Evolutionary conservation across 2,797 vertebrate genomes (phyloP), one percentile per base, ranked within the genome.

Genomic region (Argentina silus): DNA sequence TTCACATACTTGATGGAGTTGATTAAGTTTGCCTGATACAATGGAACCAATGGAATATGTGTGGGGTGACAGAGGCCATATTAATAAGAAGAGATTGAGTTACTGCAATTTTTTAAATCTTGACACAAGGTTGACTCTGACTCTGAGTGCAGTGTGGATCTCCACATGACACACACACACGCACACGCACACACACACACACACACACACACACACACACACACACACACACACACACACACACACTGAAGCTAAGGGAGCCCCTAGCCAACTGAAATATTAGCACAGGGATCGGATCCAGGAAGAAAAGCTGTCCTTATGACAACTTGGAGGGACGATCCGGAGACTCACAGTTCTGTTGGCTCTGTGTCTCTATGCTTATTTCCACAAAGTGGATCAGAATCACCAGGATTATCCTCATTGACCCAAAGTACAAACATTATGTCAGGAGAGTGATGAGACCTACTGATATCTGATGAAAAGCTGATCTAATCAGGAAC

Each of bases 361-460:
- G 10, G 57, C 57, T 60, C 27, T 36, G 27, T 60, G 23, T 60
- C n/a, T 53, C 23, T 12, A 27, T 27, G 57, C 23, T 15, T 12
- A 27, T 60, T 60, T 27, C 21, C 56, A 59, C 12, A 27, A 7
- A 36, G 11, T 60, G 57, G 11, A 21, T 12, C 57, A 60, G 21
- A 60, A 15, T 53, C 50, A 53, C 50, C n/a, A 53, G 50, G n/a
- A 53, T 53, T 53, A 53, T 60, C 36, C 11, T 60, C 57, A 14
- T 59, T 60, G 57, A 60, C 57, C 27, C 59, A 61, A 61, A 15
- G 59, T 61, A 11, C 12, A 61, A 61, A 61, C 59, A 42, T 61
- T 61, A 60, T 60, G 57, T 36, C 57, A 60, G 27, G 57, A 23
- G 11, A 23, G 11, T 60, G 23, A 12, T 36, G 2, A 60, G 27